Conservation (phyloP, 2,888 invertebrate species). For the Polyploca ridens region DNA sequence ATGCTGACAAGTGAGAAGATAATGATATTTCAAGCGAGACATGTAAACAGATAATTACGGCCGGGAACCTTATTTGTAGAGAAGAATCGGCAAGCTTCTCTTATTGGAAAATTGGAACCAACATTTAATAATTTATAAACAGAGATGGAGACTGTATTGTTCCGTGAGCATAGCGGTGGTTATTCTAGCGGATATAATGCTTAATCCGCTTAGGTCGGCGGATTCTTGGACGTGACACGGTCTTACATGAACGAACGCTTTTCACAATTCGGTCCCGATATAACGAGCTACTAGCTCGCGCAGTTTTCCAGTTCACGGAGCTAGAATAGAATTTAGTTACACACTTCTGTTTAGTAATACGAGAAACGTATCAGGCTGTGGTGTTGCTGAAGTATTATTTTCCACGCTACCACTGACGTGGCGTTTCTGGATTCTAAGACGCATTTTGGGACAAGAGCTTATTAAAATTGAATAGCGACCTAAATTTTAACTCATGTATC, state of each 20-base stretch:
- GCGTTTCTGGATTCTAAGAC: no score
- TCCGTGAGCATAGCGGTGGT: constrained; percentile 25
- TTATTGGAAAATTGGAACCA: not conserved
- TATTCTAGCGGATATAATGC: constrained; percentile 38
- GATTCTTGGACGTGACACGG: constrained; percentile 40
- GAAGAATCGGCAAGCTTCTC: not conserved
- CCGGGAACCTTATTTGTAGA: no score
- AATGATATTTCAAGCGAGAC: no score
- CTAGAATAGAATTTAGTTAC: constrained; percentile 66
- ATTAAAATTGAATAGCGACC: not conserved
- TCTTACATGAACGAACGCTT: constrained; percentile 36
- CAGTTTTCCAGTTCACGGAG: constrained; percentile 63
- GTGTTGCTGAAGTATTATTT: not conserved
- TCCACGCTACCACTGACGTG: not conserved
- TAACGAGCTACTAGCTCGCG: constrained; percentile 36
- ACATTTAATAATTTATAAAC: not conserved
- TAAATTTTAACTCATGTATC: not conserved
- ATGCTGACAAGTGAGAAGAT: not conserved
- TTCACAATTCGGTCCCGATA: constrained; percentile 33
- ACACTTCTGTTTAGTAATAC: constrained; percentile 35
- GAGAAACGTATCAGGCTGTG: constrained; percentile 1
- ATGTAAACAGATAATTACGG: no score
- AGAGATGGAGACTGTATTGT: constrained; percentile 10
- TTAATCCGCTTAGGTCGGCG: constrained; percentile 44
- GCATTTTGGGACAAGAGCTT: no score